Evolutionary conservation across 2,888 invertebrate species (phyloP), one percentile per base, ranked within the genome.

Genomic region (Synanthedon formicaeformis): DNA sequence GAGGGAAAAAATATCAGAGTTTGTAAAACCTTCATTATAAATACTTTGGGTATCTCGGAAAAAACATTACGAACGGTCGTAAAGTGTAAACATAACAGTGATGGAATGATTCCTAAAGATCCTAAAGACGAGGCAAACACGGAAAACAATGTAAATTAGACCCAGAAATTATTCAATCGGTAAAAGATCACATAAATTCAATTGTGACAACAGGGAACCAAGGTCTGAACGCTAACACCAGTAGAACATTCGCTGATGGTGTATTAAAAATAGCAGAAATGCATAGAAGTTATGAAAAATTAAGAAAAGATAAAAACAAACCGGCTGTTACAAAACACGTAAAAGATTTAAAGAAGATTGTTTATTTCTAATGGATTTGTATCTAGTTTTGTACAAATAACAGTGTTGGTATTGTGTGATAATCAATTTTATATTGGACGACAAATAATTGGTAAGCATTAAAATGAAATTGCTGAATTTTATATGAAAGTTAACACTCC

Each of bases 201-300:
- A 45, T n/a, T 45, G 5, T 14, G 2, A 45, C 1, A 45, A 14
- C 2, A n/a, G 45, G 14, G 14, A 45, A 14, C 2, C 45, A 8
- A 13, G 4, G 12, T 45, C 45, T 14, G 4, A 4, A 14, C 13
- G n/a, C 45, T 45, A 45, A 2, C 45, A 45, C 45, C 5, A n/a
- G 45, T 45, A 11, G 41, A 23, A 34, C 14, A 14, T 23, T 48
- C 48, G n/a, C 23, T 56, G 51, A 52, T 40, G 48, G 6, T 56
- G 51, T 12, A 48, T 54, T n/a, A n/a, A 11, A 13, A 41, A 50
- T 48, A 16, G 40, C 18, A 23, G 34, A 18, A 34, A 34, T 34
- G 27, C 8, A 34, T 34, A 34, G 27, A 8, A 34, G 6, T 34
- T 34, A 34, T 34, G 27, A 34, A 34, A 34, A 8, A 8, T 1